Base-by-base conservation (phyloP, 1,140 invertebrate genomes). In the Pseudomyrmex flavicornis region DNA sequence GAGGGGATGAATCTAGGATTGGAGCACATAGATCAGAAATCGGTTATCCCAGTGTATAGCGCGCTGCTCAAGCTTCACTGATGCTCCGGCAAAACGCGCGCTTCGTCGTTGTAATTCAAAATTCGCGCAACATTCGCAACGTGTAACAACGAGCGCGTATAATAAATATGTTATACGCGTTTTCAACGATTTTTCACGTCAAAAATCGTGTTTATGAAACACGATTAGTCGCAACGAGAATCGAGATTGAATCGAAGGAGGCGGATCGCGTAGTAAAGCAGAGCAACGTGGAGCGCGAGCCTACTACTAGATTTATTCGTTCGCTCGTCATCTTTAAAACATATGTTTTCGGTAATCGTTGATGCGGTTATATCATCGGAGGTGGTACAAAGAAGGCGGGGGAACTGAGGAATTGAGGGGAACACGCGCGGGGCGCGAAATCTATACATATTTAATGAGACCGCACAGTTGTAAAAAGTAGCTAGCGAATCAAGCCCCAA, bases 391-490 rank as follows among this genome's bases (percentile, higher is more conserved):
- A 35, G 35, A 35, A 50, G 56, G 13, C 12, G 50, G 61, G 74
- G 17, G 26, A 52, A 12, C 68, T 8, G n/a, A 61, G 56, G 68
- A 85, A 77, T 85, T 87, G 79, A 35, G 73, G 87, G 76, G 77
- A 88, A 80, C 79, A 84, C 35, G 84, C 84, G 83, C 86, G 83
- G 88, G 90, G 89, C 85, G 89, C 73, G 86, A 91, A 88, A 88
- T 89, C 92, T 93, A 93, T 93, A 93, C 92, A 93, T 93, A 93
- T 93, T 93, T 93, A 93, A 93, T 93, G 91, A 93, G 91, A 88
- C 75, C 86, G 83, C 90, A 86, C 88, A 90, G 83, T 91, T 90
- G 91, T 90, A 91, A 91, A 90, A 91, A 91, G 88, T 69, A 85
- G 82, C 87, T 85, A 85, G 86, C 88, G 82, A 89, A 86, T 88